Percentiles rank a stretch among this genome's conserved stretches.
Conservation (phyloP, 2,797 vertebrate species). For the Danionella dracula region DNA sequence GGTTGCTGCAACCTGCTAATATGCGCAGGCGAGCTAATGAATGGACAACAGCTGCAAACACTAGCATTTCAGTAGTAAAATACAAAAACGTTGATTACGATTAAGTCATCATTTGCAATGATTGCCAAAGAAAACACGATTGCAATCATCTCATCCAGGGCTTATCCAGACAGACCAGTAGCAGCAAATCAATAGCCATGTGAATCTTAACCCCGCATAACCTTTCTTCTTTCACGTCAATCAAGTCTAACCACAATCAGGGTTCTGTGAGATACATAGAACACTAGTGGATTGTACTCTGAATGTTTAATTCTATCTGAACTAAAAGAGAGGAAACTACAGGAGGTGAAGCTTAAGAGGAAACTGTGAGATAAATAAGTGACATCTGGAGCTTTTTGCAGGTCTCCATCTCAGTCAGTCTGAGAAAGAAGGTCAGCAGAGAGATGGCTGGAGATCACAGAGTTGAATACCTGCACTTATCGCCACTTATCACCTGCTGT, state of each 20-base stretch:
- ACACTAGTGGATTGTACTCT: not conserved
- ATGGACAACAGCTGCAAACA: too few relatives aligned
- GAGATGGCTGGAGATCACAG: constrained; percentile 14
- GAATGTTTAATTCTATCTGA: not conserved
- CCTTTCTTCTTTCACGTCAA: not conserved
- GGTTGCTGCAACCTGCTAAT: too few relatives aligned
- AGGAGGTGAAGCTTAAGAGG: not conserved
- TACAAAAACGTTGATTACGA: too few relatives aligned
- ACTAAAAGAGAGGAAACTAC: not conserved
- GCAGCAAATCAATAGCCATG: not conserved
- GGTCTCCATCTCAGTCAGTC: not conserved
- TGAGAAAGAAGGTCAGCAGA: not conserved
- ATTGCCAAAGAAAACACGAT: too few relatives aligned
- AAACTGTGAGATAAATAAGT: constrained; percentile 20
- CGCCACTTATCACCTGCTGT: constrained; percentile 20
- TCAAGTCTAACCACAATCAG: not conserved
- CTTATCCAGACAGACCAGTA: too few relatives aligned
- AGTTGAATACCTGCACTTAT: constrained; percentile 19
- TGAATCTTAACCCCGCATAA: not conserved
- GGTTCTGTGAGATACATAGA: not conserved
- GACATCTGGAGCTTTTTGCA: constrained; percentile 18
- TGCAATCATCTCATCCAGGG: too few relatives aligned
- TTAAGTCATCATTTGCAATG: too few relatives aligned
- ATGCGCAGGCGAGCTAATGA: too few relatives aligned
- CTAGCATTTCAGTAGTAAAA: too few relatives aligned